Percentiles rank a stretch among this genome's conserved stretches.
These are phyloP conservation scores for Argyra leucocephala DNA, from an alignment of 2,888 invertebrate genomes.

Conservation along the genomic window DNA sequence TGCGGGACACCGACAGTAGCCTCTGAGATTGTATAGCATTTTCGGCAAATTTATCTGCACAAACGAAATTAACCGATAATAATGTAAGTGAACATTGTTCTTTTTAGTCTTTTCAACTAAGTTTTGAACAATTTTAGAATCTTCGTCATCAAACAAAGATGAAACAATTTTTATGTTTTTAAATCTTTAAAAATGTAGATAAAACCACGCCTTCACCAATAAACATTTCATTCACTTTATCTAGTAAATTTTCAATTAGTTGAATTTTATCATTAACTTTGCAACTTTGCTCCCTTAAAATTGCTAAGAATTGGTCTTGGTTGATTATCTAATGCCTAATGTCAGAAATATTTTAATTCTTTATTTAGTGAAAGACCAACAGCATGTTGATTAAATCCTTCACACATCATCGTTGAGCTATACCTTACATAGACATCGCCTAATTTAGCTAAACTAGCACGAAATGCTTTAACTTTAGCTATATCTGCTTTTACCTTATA, in stretches of 20 bases:
- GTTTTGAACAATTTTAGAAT: conserved; percentile 85
- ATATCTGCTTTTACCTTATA: conserved; percentile 88
- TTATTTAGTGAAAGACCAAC: conserved; percentile 94
- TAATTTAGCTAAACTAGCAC: conserved; percentile 78
- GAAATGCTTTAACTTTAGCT: conserved; percentile 67
- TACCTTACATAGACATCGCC: conserved; percentile 99
- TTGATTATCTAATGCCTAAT: conserved; percentile 94
- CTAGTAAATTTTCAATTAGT: conserved; percentile 91
- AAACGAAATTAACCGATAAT: conserved; percentile 91
- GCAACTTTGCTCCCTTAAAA: conserved; percentile 96
- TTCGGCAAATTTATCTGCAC: conserved; percentile 92
- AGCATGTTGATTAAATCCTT: conserved; percentile 81
- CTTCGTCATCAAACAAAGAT: conserved; percentile 91
- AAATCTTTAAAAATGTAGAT: conserved; percentile 88
- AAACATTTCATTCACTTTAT: conserved; percentile 99
- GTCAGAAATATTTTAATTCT: conserved; percentile 93
- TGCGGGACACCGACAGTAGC: conserved; percentile 76
- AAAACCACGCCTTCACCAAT: conserved; percentile 99
- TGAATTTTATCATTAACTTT: conserved; percentile 99
- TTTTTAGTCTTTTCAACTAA: conserved; percentile 84
- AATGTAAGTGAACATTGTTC: conserved; percentile 85
- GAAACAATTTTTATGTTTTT: conserved; percentile 92
- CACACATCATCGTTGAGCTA: conserved; percentile 95
- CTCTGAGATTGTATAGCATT: conserved; percentile 65
- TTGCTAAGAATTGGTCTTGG: conserved; percentile 92